Evolutionary conservation across 2,888 invertebrate genomes (phyloP).

Genomic region (Pyrrhosoma nymphula): DNA sequence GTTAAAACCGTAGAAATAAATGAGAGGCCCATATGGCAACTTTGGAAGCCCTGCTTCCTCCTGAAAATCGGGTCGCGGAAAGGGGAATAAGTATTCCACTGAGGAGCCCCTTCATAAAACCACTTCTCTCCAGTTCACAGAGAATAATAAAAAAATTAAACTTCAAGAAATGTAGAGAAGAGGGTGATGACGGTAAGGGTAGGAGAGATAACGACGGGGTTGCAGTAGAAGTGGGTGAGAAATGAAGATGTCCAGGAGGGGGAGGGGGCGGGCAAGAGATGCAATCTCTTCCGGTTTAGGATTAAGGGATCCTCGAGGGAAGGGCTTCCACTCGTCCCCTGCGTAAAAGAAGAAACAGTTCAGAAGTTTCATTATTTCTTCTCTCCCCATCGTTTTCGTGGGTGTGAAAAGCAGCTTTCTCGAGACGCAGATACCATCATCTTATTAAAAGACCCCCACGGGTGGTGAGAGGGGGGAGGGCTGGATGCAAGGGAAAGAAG

Average conservation of each 20-base stretch:
- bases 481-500: background rate
- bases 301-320: conserved; percentile 11
- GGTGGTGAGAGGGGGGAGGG: background rate
- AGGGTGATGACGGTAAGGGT: background rate
- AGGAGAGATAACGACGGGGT: background rate
- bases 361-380: background rate
- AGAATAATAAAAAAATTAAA: background rate
- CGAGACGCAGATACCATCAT: background rate
- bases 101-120: background rate
- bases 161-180: background rate
- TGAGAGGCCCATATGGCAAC: too few relatives aligned
- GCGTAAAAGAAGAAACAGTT: background rate
- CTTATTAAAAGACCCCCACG: conserved; percentile 23
- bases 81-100: background rate
- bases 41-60: too few relatives aligned
- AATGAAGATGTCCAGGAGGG: background rate
- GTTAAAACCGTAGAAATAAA: too few relatives aligned
- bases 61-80: background rate
- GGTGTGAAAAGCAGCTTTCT: background rate
- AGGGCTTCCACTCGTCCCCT: background rate
- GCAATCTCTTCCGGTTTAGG: conserved; percentile 12
- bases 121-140: background rate
- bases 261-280: background rate
- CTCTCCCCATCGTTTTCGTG: background rate
- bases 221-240: background rate